Evolutionary conservation across 37 sponge, comb jelly and placozoan genomes (phyloP), one percentile per base, ranked within the genome.

Genomic region (Halichondria panicea): DNA sequence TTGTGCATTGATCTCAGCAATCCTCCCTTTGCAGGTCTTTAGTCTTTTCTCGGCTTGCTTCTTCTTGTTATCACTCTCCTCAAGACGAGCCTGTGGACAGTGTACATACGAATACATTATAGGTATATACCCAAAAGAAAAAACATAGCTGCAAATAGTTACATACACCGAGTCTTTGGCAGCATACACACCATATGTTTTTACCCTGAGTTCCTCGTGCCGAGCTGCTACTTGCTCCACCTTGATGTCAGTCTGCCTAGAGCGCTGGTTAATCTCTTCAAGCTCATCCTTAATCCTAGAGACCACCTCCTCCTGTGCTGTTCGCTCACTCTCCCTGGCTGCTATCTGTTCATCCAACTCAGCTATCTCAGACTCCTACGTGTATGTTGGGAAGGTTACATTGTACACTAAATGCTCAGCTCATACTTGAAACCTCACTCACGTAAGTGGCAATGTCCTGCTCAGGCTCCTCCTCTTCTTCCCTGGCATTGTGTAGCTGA

Each of bases 371-470:
- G 60, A n/a, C 24, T 73, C 72, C 71, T 76, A 68, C 55, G 34
- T 7, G 32, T 27, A 68, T 55, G 50, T 18, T 40, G 43, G 36
- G 66, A 33, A 37, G 77, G 39, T 31, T 18, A n/a, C 40, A 77
- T 39, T 12, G 39, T 12, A 24, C 7, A 8, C 25, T 19, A 59
- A 59, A n/a, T 25, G 61, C 7, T 7, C 7, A 22, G 25, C 7
- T 24, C 8, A 59, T 30, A 5, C 18, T n/a, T 5, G 34, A 30
- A 63, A 11, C 24, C 6, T n/a, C 33, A 24, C 81, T 57, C 22
- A 79, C 87, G 63, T 81, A 88, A 19, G 82, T 81, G 35, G 70
- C 83, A 77, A 72, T 81, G 50, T 88, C 88, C 34, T 80, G 7
- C 25, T 88, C 71, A 5, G 58, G 22, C 34, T 76, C 71, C 35